Percentiles rank a stretch among this genome's conserved stretches.
Conservation (phyloP, 2,797 vertebrate species). For the Chaetophractus vellerosus region DNA sequence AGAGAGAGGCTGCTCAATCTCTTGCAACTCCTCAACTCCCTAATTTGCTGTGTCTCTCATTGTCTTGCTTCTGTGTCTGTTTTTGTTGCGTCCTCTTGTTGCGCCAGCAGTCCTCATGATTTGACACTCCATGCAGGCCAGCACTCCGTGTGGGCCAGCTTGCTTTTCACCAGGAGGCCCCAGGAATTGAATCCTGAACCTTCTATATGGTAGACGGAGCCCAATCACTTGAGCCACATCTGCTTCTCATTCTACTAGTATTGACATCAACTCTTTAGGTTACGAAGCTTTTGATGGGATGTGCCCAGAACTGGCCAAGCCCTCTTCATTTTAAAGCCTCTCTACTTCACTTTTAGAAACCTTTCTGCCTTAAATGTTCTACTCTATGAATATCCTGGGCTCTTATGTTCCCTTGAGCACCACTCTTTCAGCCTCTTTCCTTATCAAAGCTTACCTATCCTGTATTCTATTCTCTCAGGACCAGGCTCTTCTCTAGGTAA, state of each 20-base stretch:
- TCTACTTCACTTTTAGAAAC: not conserved
- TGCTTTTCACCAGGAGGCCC: too few species aligned
- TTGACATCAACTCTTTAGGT: not conserved
- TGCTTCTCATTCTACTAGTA: not conserved
- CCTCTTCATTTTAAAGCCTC: not conserved
- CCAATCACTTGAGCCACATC: too few species aligned
- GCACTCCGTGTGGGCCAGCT: too few species aligned
- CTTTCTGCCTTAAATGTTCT: not conserved
- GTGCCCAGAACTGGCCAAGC: not conserved
- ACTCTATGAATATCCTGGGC: not conserved
- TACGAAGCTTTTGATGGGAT: not conserved
- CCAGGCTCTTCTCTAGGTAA: not conserved
- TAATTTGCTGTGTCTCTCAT: too few species aligned
- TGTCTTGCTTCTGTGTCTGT: too few species aligned
- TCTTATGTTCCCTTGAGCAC: not conserved
- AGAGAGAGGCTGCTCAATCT: too few species aligned
- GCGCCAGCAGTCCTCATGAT: too few species aligned
- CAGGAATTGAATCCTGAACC: too few species aligned
- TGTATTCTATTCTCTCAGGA: not conserved
- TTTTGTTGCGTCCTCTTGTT: too few species aligned
- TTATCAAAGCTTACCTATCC: not conserved
- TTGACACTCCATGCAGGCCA: too few species aligned
- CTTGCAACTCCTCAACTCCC: too few species aligned
- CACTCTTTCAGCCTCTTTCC: not conserved
- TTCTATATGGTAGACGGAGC: too few species aligned